Conservation (phyloP, 2,888 invertebrate species). For the Sisyra terminalis region DNA sequence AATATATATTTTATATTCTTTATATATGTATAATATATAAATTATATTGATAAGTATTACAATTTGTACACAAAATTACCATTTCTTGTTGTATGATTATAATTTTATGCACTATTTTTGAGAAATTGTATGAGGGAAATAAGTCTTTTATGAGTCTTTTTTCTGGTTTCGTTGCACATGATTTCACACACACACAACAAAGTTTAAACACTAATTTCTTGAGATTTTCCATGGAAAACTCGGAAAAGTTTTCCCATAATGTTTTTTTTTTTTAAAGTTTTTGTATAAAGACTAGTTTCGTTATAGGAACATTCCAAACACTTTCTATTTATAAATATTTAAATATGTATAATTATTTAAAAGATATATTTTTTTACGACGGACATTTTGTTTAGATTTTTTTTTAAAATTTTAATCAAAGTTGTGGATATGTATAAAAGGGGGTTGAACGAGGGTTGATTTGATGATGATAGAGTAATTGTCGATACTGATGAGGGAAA, state of each 20-base stretch:
- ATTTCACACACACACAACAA: background rate
- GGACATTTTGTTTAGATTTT: background rate
- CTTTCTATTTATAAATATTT: slow-evolving; percentile 6
- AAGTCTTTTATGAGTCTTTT: background rate
- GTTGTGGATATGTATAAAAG: slow-evolving; percentile 11
- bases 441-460: slow-evolving; percentile 4
- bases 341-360: slow-evolving; percentile 5
- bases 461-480: slow-evolving; percentile 1
- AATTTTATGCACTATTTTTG: too few relatives aligned
- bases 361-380: slow-evolving; percentile 4
- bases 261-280: slow-evolving; percentile 8
- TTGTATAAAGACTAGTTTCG: slow-evolving; percentile 25
- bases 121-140: background rate
- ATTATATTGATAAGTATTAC: background rate
- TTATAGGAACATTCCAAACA: slow-evolving; percentile 33
- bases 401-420: slow-evolving; percentile 6
- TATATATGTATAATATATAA: background rate
- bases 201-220: background rate
- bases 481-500: slow-evolving; percentile 2
- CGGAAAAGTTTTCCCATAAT: slow-evolving; percentile 9
- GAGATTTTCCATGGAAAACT: slow-evolving; percentile 2
- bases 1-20: slow-evolving; percentile 1
- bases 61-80: too few relatives aligned
- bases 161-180: background rate
- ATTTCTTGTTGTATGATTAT: too few relatives aligned